These are phyloP conservation scores for Trissoscelio sp. DNA, from an alignment of 2,888 invertebrate species.

Conservation along the genomic window DNA sequence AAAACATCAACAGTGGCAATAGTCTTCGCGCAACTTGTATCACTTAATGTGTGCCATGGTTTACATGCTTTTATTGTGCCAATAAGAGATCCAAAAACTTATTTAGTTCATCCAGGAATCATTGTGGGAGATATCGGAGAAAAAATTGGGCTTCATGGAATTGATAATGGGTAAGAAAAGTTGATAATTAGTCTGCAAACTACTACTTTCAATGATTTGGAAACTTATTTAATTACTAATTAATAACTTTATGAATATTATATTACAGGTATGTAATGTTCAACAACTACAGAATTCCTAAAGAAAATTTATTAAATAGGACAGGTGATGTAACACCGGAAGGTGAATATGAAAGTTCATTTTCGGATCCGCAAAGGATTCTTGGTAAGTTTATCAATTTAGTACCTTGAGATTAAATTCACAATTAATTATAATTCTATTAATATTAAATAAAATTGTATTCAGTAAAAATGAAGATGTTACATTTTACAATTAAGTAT, in stretches of 20 bases:
- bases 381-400: conserved; percentile 85
- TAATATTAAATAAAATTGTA: too few relatives aligned
- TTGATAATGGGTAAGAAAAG: conserved; percentile 92
- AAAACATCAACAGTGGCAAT: conserved; percentile 93
- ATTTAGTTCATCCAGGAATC: conserved; percentile 92
- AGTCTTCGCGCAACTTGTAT: conserved; percentile 95
- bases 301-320: conserved; percentile 92
- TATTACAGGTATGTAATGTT: conserved; percentile 91
- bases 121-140: conserved; percentile 96
- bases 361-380: conserved; percentile 93
- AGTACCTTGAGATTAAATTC: not conserved
- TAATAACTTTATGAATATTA: too few relatives aligned
- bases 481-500: too few relatives aligned
- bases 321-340: conserved; percentile 95
- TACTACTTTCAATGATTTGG: not conserved
- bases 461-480: too few relatives aligned
- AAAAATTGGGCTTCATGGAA: conserved; percentile 95
- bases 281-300: conserved; percentile 93
- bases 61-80: conserved; percentile 96
- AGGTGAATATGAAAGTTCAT: conserved; percentile 95
- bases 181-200: not conserved
- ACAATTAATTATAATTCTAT: not conserved
- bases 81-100: conserved; percentile 90
- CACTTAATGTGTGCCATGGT: conserved; percentile 91
- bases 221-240: too few relatives aligned